Evolutionary conservation across 2,797 vertebrate species (phyloP).

Genomic region (Cirrhinus molitorella): DNA sequence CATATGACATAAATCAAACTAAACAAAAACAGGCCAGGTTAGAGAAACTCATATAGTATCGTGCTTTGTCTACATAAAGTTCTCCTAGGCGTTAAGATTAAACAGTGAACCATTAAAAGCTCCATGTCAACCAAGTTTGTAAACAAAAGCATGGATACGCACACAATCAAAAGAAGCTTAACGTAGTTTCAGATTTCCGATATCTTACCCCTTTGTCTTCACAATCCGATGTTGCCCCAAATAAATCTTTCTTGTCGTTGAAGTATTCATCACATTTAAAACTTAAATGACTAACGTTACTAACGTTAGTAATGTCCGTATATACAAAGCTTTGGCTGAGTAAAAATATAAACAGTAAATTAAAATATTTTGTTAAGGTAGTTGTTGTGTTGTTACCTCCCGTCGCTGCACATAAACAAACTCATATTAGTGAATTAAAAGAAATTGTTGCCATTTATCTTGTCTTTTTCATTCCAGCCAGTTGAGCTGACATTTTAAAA

Average conservation of each 20-base stretch:
- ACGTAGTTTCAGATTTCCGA: not conserved
- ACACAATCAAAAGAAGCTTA: not conserved
- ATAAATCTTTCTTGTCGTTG: constrained; percentile 76
- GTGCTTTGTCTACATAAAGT: not conserved
- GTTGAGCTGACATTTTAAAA: not conserved
- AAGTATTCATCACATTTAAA: constrained; percentile 49
- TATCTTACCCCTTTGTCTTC: constrained; percentile 72
- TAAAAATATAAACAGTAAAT: not conserved
- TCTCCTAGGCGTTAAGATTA: not conserved
- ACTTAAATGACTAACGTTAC: not conserved
- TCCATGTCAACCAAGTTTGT: constrained; percentile 12
- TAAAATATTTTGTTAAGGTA: not conserved
- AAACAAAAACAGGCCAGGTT: too few relatives aligned
- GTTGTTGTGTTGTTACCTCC: constrained; percentile 10
- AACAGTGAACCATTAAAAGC: not conserved
- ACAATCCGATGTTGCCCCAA: constrained; percentile 79
- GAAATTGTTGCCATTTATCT: not conserved
- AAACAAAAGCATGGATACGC: not conserved
- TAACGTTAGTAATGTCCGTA: not conserved
- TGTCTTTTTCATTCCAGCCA: not conserved
- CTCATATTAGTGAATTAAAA: not conserved
- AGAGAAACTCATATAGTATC: not conserved
- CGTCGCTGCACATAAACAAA: constrained; percentile 1
- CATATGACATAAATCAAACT: not conserved
- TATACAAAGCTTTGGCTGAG: not conserved